Percentiles rank a stretch among this genome's conserved stretches.
Evolutionary conservation across 2,888 invertebrate species (phyloP).

Genomic region (Argyra leucocephala): DNA sequence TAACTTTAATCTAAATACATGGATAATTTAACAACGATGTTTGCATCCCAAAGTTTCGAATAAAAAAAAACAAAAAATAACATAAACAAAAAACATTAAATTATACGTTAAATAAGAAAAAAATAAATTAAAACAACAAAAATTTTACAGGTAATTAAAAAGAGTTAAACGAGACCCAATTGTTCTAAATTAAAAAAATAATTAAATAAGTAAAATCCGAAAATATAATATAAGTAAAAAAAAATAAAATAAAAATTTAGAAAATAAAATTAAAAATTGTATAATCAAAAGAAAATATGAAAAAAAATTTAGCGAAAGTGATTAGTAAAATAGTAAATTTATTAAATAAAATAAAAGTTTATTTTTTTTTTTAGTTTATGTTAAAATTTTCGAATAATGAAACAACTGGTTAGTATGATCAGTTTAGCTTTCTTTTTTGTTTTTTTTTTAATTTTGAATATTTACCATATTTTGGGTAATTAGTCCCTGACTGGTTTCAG

Average conservation of each 20-base stretch:
- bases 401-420: background rate
- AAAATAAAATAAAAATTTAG: constrained; percentile 12
- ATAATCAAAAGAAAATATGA: constrained; percentile 12
- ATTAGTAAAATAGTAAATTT: background rate
- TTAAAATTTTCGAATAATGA: background rate
- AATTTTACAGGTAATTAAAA: background rate
- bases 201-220: background rate
- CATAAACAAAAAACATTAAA: too few species aligned
- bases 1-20: background rate
- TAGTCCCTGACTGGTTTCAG: constrained; percentile 47
- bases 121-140: too few species aligned
- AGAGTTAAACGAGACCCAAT: background rate
- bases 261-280: constrained; percentile 13
- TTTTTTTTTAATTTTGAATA: constrained; percentile 29
- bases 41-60: constrained; percentile 6
- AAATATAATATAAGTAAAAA: background rate
- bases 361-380: too few species aligned
- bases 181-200: background rate
- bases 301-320: background rate
- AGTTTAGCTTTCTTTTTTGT: constrained; percentile 11
- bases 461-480: constrained; percentile 47
- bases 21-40: background rate
- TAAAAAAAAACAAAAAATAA: background rate
- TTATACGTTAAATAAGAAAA: too few species aligned
- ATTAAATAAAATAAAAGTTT: background rate